Evolutionary conservation across 2,113 vertebrate genomes (phyloP), one percentile per base, ranked within the genome.

Genomic region (Psittacara wagleri): DNA sequence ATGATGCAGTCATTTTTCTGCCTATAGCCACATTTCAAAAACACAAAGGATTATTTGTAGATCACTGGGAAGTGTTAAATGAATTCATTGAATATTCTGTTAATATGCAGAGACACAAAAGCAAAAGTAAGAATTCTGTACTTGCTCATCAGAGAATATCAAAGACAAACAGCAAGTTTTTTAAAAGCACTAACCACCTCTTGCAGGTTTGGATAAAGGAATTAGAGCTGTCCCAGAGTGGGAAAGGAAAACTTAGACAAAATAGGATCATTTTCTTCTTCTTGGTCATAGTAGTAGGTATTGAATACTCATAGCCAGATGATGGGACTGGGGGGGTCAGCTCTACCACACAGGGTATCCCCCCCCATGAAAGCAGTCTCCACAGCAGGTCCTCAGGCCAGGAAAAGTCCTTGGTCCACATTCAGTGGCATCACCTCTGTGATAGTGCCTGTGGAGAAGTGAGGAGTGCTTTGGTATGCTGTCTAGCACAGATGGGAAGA

Each of bases 11-110:
- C 81, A 83, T 93, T 95, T 96, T 93, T 94, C 74, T 95, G 94
- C 95, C 96, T 61, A 72, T 95, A 95, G 92, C 92, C 64, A 86
- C 75, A 48, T 95, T 94, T 94, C 94, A 95, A 9, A 97, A 95
- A 11, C 93, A 97, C 92, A 96, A 95, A 96, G 89, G 83, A 96
- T 96, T 97, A 93, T 96, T 97, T 96, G 95, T 96, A 97, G 91
- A 96, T 96, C 85, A 80, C 83, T 95, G 83, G 55, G 49, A 97
- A 97, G 95, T 97, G 80, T 97, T 95, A 97, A 96, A 96, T 95
- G 77, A 93, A 51, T 96, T 97, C 91, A 96, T 73, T 95, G 95
- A 97, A 89, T 96, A 97, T 95, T 94, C 93, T 78, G 74, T 95
- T 97, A 95, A 92, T 95, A 94, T 78, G 87, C 73, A 90, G 85